Base-by-base conservation (phyloP, 2,888 invertebrate species). In the Pandemis corylana region DNA sequence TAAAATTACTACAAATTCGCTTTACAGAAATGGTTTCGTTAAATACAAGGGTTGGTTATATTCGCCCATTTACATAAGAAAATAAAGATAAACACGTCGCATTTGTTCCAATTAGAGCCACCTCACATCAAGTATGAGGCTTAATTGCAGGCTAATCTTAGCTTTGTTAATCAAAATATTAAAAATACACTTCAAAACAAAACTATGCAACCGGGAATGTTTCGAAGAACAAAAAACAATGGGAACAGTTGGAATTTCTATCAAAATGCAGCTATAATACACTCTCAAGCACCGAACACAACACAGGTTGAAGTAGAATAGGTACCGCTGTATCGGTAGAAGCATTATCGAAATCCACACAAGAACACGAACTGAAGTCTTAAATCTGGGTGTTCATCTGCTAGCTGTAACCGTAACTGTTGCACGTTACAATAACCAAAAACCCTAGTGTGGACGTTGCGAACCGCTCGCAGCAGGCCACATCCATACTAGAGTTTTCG, bases 341-440 rank as follows among this genome's bases (percentile, higher is more conserved):
- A 79, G 76, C 79, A 78, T 76, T 78, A 72, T 77, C 46, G 62
- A 76, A 76, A 78, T 78, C 80, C 82, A 80, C 78, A 81, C 83
- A 75, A 73, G 65, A 73, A 61, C 46, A 78, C 74, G 59, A 75
- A 72, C 42, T 56, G 56, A 56, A 20, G 20, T 4, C 15, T 56
- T 36, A 36, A 36, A 36, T 1, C 28, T 20, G 20, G 20, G 20
- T 20, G 28, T 36, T 36, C 28, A 36, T 36, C 28, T 36, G 28
- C 28, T 2, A 36, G 28, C 28, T 36, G 28, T 36, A 36, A 36
- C 28, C 20, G 20, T 20, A 20, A 36, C 28, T 36, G 28, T 36
- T 2, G 28, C 28, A 36, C 28, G 28, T 36, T 36, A 36, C 28
- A 36, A 4, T 36, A 2, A 36, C 28, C 1, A 36, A 36, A 36